phyloP scores from a whole-genome alignment of 2,113 vertebrate species.

The Grantiella picta region DNA sequence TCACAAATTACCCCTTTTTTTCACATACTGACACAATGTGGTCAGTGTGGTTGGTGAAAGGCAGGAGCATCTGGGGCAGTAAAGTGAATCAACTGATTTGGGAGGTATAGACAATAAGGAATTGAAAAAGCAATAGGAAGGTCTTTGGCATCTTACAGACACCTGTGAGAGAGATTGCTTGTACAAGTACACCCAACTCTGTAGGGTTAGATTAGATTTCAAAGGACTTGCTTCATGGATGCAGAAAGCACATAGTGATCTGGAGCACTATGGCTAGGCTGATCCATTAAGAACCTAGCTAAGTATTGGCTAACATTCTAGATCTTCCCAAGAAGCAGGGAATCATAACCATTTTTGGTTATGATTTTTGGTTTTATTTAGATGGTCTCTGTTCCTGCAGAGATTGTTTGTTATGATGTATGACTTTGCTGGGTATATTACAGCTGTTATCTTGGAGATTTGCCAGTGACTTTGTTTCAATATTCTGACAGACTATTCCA shows the following conservation, averaged over 20 bases:
- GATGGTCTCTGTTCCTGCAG: not conserved
- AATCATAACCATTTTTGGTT: not conserved
- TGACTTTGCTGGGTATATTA: not conserved
- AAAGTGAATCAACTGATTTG: not conserved
- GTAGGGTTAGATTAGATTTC: not conserved
- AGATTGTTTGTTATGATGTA: not conserved
- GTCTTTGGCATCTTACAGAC: not conserved
- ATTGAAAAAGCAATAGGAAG: not conserved
- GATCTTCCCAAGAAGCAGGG: not conserved
- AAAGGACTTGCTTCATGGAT: not conserved
- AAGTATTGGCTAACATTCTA: not conserved
- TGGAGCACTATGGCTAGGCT: not conserved
- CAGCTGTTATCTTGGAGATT: not conserved
- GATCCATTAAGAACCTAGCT: not conserved
- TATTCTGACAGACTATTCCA: not conserved
- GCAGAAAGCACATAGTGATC: not conserved
- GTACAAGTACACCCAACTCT: not conserved
- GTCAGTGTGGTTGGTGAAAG: not conserved
- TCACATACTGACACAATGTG: not conserved
- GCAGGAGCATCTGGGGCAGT: not conserved
- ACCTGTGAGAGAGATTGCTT: not conserved
- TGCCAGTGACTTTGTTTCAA: not conserved
- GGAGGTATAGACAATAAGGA: not conserved
- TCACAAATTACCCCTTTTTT: not conserved
- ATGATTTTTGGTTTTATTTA: not conserved